Conservation (phyloP, 1,140 invertebrate species). For the Lucilia cuprina region DNA sequence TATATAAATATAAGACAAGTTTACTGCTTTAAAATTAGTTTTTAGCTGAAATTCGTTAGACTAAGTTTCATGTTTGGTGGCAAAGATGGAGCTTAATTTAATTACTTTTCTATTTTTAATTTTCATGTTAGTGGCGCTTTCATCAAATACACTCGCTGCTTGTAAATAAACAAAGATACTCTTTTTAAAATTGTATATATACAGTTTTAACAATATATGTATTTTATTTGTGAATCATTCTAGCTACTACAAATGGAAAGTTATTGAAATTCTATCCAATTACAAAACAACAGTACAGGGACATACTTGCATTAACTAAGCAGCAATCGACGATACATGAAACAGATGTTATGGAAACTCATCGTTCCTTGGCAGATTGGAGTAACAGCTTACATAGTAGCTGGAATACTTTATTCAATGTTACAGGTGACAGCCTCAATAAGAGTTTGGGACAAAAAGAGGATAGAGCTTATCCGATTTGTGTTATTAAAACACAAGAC, state of each 20-base stretch:
- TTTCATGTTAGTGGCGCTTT: neutral
- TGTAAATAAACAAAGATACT: neutral
- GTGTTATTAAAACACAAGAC: neutral
- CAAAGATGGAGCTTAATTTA: neutral
- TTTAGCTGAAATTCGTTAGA: neutral
- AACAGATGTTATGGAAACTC: neutral
- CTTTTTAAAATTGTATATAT: neutral
- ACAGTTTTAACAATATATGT: neutral
- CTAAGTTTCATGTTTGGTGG: neutral
- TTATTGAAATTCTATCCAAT: slow-evolving; percentile 27
- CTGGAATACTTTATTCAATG: neutral
- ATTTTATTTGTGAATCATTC: neutral
- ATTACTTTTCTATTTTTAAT: neutral
- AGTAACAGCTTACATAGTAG: neutral
- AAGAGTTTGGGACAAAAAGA: neutral
- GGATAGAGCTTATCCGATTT: neutral
- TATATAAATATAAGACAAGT: slow-evolving; percentile 14
- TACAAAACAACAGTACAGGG: neutral
- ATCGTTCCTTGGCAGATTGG: neutral
- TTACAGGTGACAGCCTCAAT: neutral
- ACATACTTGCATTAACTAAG: neutral
- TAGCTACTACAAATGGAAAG: neutral
- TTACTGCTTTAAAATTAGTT: neutral
- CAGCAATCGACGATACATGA: neutral
- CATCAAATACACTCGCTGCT: neutral